Evolutionary conservation across 2,888 invertebrate genomes (phyloP), one percentile per base, ranked within the genome.

Genomic region (Pasiphila rectangulata): DNA sequence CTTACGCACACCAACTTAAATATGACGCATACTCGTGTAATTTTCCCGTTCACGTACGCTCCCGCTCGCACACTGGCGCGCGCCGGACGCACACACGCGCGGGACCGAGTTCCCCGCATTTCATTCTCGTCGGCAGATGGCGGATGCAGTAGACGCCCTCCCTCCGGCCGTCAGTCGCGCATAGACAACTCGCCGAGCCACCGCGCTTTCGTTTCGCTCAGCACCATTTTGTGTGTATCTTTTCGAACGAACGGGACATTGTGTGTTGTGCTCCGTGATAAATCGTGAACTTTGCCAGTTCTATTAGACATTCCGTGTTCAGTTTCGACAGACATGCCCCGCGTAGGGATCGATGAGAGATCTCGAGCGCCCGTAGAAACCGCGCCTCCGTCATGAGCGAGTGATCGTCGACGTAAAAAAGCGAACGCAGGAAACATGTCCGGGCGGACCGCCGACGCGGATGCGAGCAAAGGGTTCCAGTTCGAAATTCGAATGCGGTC

Each of bases 401-500:
- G 84, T 84, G 84, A 85, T 85, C 86, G 86, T 83, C 83, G 82
- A 79, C 77, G 81, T 83, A 83, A 87, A 82, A 86, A 86, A 86
- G 86, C 82, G 78, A 84, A 84, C 82, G 84, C 87, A 84, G 86
- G 87, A 86, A 86, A 88, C 85, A 87, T 86, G 87, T 87, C 86
- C 81, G 84, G 84, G 83, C 85, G 87, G 83, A 78, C 80, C 80
- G 82, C 76, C 84, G 84, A 81, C 84, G 83, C 87, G 85, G 86
- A 82, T 82, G 75, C 85, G 80, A 86, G 82, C 84, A 80, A 84
- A 85, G 86, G 85, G 83, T 87, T 86, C 80, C 83, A 83, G 80
- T 84, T 87, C 83, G 86, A 87, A 88, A 88, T 88, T 88, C 86
- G 87, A 88, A 88, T 86, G 88, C 87, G 88, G 83, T 86, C 87